These are phyloP conservation scores for Leptinotarsa rubiginosa DNA, from an alignment of 2,888 invertebrate genomes.

Conservation along the genomic window DNA sequence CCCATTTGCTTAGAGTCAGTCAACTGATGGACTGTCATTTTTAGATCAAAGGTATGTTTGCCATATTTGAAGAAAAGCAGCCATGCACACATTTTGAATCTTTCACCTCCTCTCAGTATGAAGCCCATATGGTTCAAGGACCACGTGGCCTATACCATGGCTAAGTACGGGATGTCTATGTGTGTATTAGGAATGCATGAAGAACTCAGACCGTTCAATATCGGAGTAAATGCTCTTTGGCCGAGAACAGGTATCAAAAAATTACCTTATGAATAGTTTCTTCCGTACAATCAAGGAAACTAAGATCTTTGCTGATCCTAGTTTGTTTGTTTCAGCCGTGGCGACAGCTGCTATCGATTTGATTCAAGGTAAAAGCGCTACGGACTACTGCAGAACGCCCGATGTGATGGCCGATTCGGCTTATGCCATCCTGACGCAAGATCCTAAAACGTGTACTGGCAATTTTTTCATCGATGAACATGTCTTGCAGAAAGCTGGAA, in stretches of 20 bases:
- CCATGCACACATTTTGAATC: constrained; percentile 94
- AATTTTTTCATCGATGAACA: constrained; percentile 95
- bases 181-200: constrained; percentile 97
- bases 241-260: constrained; percentile 81
- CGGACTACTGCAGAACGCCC: constrained; percentile 78
- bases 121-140: constrained; percentile 89
- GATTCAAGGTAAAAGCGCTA: constrained; percentile 78
- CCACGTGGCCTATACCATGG: constrained; percentile 97
- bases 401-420: constrained; percentile 93
- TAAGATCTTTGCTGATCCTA: background rate
- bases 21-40: constrained; percentile 51
- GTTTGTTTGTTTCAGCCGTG: constrained; percentile 74
- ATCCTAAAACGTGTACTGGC: constrained; percentile 84
- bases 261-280: background rate
- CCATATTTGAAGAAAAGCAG: constrained; percentile 87
- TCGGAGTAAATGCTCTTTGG: constrained; percentile 97
- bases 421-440: constrained; percentile 82
- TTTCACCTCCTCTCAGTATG: constrained; percentile 95
- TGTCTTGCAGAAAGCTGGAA: constrained; percentile 80
- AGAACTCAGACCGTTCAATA: constrained; percentile 84
- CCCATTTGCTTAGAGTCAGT: no score
- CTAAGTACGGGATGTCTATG: constrained; percentile 99
- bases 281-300: background rate
- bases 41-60: constrained; percentile 88
- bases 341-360: constrained; percentile 94